A percentile compares a stretch with the other conserved stretches of the same genome.
Evolutionary conservation across 2,113 vertebrate genomes (phyloP).

Genomic region (Nibea coibor): DNA sequence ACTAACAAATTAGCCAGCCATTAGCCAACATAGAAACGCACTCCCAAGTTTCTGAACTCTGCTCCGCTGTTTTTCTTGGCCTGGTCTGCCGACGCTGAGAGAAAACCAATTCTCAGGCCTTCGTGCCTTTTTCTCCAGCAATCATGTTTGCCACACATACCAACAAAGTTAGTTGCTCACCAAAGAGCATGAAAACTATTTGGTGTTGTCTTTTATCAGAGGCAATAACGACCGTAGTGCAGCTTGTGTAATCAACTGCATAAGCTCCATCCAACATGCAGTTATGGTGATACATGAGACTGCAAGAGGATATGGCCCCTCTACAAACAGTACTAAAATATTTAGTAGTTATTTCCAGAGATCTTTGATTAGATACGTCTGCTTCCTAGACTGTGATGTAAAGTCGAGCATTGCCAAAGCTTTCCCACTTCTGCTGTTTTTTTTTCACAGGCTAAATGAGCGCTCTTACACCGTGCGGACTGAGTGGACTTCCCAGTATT

Average conservation of each 20-base stretch:
- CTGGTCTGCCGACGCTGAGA: conserved; percentile 44
- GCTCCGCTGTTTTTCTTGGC: conserved; percentile 72
- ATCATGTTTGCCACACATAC: neutral
- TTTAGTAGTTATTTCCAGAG: conserved; percentile 36
- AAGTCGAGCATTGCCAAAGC: conserved; percentile 4
- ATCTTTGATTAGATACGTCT: conserved; percentile 38
- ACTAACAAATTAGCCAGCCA: conserved; percentile 92
- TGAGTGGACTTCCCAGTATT: conserved; percentile 1
- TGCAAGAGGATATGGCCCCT: conserved; percentile 26
- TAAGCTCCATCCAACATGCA: conserved; percentile 7
- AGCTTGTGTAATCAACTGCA: conserved; percentile 14
- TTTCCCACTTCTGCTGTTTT: neutral
- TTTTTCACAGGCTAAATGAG: conserved; percentile 17
- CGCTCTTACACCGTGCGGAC: conserved; percentile 5
- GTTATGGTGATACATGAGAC: conserved; percentile 26
- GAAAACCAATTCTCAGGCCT: conserved; percentile 27
- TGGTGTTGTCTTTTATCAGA: conserved; percentile 24
- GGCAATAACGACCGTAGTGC: conserved; percentile 2
- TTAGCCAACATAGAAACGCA: conserved; percentile 87
- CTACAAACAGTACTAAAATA: conserved; percentile 42
- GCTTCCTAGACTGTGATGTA: conserved; percentile 4
- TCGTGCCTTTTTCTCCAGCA: neutral
- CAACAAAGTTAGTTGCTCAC: conserved; percentile 11
- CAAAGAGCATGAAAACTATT: conserved; percentile 11
- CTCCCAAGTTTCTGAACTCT: conserved; percentile 79